Conservation (phyloP, 1,140 invertebrate species). For the Micrasema minimum region DNA sequence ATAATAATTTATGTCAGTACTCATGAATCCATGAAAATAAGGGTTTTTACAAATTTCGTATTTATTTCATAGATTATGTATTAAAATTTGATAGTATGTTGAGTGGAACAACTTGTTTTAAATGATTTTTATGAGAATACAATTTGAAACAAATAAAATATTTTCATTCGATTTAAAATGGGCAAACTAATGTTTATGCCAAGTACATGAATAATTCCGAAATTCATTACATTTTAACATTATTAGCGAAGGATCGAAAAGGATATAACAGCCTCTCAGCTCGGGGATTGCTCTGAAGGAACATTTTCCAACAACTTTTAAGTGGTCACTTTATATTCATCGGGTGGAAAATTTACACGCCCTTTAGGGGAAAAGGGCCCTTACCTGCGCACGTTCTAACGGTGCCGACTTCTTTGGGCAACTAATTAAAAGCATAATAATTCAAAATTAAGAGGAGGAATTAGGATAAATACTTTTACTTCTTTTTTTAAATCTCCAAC, state of each 20-base stretch:
- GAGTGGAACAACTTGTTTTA: too few species aligned
- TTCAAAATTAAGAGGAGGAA: slow-evolving; percentile 37
- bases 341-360: slow-evolving; percentile 47
- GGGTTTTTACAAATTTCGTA: too few species aligned
- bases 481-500: slow-evolving; percentile 25
- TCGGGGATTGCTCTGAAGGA: slow-evolving; percentile 12
- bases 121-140: too few species aligned
- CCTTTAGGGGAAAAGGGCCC: slow-evolving; percentile 32
- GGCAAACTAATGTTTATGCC: not conserved
- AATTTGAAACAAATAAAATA: too few species aligned
- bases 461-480: slow-evolving; percentile 33
- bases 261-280: slow-evolving; percentile 13
- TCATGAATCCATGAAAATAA: too few species aligned
- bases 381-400: slow-evolving; percentile 34
- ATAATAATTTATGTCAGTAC: too few species aligned
- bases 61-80: too few species aligned
- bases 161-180: too few species aligned
- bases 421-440: slow-evolving; percentile 39
- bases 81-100: too few species aligned
- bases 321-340: slow-evolving; percentile 52
- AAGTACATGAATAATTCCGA: slow-evolving; percentile 40
- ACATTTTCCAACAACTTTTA: slow-evolving; percentile 50
- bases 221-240: slow-evolving; percentile 41
- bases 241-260: slow-evolving; percentile 19
- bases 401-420: slow-evolving; percentile 21